Conservation (phyloP, 2,113 vertebrate species). For the Phyllostomus discolor region DNA sequence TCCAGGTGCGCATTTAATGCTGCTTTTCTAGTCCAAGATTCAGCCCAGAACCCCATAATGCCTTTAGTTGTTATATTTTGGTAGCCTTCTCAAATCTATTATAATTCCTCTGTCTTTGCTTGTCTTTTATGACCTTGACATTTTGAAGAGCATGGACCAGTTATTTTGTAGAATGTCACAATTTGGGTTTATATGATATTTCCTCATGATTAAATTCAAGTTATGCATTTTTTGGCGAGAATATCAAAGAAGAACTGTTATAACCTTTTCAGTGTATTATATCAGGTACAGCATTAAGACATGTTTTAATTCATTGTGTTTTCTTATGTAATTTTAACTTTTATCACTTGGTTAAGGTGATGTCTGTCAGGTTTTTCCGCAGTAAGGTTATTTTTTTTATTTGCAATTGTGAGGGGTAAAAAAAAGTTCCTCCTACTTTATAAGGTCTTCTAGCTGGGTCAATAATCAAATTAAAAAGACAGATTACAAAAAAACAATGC, state of each 20-base stretch:
- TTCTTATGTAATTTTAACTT: not conserved
- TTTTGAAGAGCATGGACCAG: not conserved
- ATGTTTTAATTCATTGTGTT: not conserved
- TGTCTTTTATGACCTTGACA: constrained; percentile 40
- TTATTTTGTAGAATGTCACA: constrained; percentile 27
- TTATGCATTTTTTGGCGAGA: not conserved
- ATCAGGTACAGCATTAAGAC: not conserved
- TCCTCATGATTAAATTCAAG: constrained; percentile 26
- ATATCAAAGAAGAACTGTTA: not conserved
- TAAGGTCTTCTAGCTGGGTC: not conserved
- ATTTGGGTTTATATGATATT: not conserved
- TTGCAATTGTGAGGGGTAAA: not conserved
- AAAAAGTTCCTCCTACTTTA: not conserved
- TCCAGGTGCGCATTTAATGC: not conserved
- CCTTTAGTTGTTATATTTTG: not conserved
- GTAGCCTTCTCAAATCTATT: not conserved
- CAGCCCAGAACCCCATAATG: not conserved
- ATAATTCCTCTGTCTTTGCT: not conserved
- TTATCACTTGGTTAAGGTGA: not conserved
- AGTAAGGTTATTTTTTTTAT: not conserved
- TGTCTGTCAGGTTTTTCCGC: not conserved
- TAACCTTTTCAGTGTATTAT: not conserved
- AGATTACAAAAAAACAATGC: not conserved
- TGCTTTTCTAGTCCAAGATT: not conserved
- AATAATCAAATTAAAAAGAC: not conserved